Conservation (phyloP, 2,888 invertebrate genomes). For the Sesamia inferens region DNA sequence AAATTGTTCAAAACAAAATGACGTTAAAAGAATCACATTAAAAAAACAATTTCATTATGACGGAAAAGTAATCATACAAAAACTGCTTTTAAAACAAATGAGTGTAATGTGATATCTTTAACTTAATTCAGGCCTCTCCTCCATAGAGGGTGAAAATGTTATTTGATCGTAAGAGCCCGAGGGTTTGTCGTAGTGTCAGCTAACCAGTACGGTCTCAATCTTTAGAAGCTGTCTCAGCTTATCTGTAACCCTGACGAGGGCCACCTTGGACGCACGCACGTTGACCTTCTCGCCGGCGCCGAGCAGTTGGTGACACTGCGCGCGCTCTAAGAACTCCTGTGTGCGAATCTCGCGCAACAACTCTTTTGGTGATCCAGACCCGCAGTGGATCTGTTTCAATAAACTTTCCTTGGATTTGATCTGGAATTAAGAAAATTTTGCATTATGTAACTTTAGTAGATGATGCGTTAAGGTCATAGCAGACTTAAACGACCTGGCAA, state of each 20-base stretch:
- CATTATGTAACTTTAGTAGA: not conserved
- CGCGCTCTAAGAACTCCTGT: slow-evolving; percentile 94
- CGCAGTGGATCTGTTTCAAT: slow-evolving; percentile 92
- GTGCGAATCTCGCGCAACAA: slow-evolving; percentile 92
- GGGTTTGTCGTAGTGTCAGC: slow-evolving; percentile 85
- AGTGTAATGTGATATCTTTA: slow-evolving; percentile 15
- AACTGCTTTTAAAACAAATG: slow-evolving; percentile 18
- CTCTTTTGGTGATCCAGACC: slow-evolving; percentile 89
- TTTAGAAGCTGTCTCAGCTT: slow-evolving; percentile 95
- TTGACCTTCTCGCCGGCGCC: slow-evolving; percentile 95
- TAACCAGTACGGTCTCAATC: slow-evolving; percentile 94
- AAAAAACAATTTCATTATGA: slow-evolving; percentile 36
- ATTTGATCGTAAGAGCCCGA: slow-evolving; percentile 38
- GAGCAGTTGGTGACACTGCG: slow-evolving; percentile 94
- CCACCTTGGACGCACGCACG: slow-evolving; percentile 94
- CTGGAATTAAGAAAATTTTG: slow-evolving; percentile 81
- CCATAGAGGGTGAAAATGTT: slow-evolving; percentile 25
- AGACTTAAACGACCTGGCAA: too few species aligned
- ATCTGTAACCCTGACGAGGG: slow-evolving; percentile 95
- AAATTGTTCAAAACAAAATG: slow-evolving; percentile 16
- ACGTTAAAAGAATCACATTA: slow-evolving; percentile 29
- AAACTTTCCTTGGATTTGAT: slow-evolving; percentile 95
- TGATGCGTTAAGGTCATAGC: not conserved
- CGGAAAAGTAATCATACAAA: slow-evolving; percentile 6
- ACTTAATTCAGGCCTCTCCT: slow-evolving; percentile 32